Evolutionary conservation across 2,797 vertebrate genomes (phyloP), one percentile per base, ranked within the genome.

Genomic region (Silurus lanzhouensis): DNA sequence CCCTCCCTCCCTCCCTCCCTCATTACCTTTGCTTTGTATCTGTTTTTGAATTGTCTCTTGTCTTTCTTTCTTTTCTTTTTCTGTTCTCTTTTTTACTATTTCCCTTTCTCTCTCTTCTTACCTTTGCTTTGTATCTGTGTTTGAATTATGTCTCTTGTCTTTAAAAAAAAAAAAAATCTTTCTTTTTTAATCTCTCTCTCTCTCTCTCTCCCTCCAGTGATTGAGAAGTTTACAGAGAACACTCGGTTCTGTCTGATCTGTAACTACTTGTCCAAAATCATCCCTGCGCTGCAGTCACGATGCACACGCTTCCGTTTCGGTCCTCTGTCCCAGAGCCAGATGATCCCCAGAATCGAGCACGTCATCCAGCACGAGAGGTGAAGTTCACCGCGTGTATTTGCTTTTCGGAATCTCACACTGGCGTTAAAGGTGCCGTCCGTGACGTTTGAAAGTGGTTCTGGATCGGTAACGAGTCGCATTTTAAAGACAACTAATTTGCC

Each of bases 201-300:
- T 31, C 20, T 46, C 70, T 5, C 76, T 58, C 63, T 27, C 1
- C 31, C 27, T 2, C 57, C 93, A 99, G 98, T 99, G 87, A 99
- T 99, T 2, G 98, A 99, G 92, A 99, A 99, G 90, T 99, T 96
- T 91, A 99, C 98, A 0, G 98, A 99, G 91, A 99, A 99, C 91
- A 99, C 98, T 1, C 93, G 97, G 0, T 99, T 99, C 83, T 99
- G 98, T 89, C 94, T 99, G 89, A 99, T 99, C 94, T 97, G 98
- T 90, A 99, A 99, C 93, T 99, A 99, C 92, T 94, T 99, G 77
- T 99, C 98, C 67, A 99, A 99, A 95, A 98, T 99, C 95, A 99
- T 99, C 92, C 98, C 97, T 0, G 98, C 98, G 2, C 92, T 99
- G 90, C 98, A 99, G 90, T 99, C 98, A 1, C 96, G 98, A 77